Conservation (phyloP, 2,888 invertebrate genomes). For the Entomobrya proxima region DNA sequence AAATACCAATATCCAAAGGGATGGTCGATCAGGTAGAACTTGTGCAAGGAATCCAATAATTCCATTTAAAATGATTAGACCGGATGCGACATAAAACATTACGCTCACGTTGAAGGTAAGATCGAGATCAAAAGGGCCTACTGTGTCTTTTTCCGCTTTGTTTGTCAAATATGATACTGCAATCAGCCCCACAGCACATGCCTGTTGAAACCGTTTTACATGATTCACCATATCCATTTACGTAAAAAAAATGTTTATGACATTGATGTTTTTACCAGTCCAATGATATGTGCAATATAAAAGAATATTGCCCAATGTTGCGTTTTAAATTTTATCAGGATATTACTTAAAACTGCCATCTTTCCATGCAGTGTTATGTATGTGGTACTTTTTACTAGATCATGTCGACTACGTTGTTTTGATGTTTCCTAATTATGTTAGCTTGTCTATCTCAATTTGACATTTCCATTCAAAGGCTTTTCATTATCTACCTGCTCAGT, state of each 20-base stretch:
- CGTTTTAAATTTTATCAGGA: not conserved
- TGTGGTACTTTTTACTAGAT: no score
- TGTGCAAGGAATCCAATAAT: slow-evolving; percentile 32
- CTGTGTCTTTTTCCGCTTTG: not conserved
- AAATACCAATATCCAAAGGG: slow-evolving; percentile 33
- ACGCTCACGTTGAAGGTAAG: not conserved
- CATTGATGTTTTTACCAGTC: not conserved
- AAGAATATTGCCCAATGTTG: slow-evolving; percentile 7
- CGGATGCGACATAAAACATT: not conserved
- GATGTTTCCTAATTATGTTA: no score
- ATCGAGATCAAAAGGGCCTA: slow-evolving; percentile 14
- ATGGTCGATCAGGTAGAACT: slow-evolving; percentile 7
- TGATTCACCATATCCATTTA: not conserved
- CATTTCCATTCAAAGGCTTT: no score
- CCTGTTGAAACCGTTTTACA: not conserved
- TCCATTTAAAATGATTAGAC: not conserved
- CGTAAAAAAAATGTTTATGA: not conserved
- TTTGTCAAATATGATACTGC: not conserved
- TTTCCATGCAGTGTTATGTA: no score
- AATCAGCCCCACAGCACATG: not conserved
- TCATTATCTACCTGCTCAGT: no score
- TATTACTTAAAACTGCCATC: not conserved
- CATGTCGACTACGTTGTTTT: no score
- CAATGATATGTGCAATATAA: not conserved
- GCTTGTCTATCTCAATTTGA: no score